These are phyloP conservation scores for Sisyra nigra DNA, from an alignment of 2,888 invertebrate species.

Conservation along the genomic window DNA sequence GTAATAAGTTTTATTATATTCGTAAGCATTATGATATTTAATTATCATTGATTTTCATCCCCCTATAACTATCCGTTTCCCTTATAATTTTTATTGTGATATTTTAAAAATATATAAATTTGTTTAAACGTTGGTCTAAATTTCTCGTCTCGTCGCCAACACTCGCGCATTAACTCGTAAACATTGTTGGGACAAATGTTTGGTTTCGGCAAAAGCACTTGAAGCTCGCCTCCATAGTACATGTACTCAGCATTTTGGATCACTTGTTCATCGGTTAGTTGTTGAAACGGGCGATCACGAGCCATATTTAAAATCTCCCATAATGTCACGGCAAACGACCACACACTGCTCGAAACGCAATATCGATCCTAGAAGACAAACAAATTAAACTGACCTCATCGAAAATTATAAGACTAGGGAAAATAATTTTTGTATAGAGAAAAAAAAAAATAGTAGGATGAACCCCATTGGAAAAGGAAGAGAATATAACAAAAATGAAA, in stretches of 20 bases:
- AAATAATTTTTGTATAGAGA: too few relatives aligned
- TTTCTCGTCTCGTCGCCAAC: constrained; percentile 43
- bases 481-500: too few relatives aligned
- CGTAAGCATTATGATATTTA: too few relatives aligned
- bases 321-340: constrained; percentile 46
- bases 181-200: constrained; percentile 58
- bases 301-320: constrained; percentile 47
- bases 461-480: too few relatives aligned
- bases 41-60: too few relatives aligned
- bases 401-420: too few relatives aligned
- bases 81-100: constrained; percentile 19
- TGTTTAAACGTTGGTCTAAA: constrained; percentile 44
- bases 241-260: constrained; percentile 47
- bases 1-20: too few relatives aligned
- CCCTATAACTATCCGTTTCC: too few relatives aligned
- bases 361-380: constrained; percentile 36
- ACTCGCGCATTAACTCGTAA: constrained; percentile 58
- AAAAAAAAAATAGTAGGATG: too few relatives aligned
- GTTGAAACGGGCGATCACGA: constrained; percentile 40
- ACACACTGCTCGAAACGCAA: constrained; percentile 41
- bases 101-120: constrained; percentile 52
- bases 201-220: constrained; percentile 48
- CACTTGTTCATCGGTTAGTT: constrained; percentile 41
- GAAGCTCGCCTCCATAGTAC: constrained; percentile 43
- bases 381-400: background rate